These are phyloP conservation scores for Hippolais icterina DNA, from an alignment of 2,113 vertebrate species.

Conservation along the genomic window DNA sequence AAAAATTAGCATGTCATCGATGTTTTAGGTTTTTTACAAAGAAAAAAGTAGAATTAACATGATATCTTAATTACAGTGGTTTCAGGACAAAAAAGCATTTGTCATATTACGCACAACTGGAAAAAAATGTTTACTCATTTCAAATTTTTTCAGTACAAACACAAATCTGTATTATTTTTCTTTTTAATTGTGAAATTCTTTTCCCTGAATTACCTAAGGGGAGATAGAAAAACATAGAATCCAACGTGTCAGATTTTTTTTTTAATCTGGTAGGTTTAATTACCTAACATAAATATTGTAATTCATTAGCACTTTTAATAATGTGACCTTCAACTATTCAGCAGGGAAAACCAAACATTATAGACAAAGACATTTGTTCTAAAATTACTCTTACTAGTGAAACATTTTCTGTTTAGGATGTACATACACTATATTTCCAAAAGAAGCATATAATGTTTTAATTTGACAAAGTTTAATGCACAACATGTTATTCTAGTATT, in stretches of 20 bases:
- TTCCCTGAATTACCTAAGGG: background rate
- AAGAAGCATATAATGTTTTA: background rate
- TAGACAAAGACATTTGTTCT: slow-evolving; percentile 49
- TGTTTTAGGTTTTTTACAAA: background rate
- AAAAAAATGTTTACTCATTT: background rate
- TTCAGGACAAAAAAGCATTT: background rate
- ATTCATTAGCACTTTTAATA: slow-evolving; percentile 59
- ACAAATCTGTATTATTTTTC: background rate
- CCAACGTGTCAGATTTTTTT: background rate
- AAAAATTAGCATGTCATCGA: background rate
- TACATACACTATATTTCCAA: background rate
- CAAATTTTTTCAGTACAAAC: background rate
- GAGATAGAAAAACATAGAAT: background rate
- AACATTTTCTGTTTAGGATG: background rate
- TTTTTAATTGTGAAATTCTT: background rate
- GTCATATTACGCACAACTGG: background rate
- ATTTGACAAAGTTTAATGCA: background rate
- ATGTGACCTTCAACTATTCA: slow-evolving; percentile 40
- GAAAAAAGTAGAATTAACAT: background rate
- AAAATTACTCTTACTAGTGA: slow-evolving; percentile 28
- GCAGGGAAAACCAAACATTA: background rate
- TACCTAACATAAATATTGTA: slow-evolving; percentile 56
- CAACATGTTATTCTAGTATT: background rate
- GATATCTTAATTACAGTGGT: background rate
- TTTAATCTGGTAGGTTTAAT: slow-evolving; percentile 57